Conservation (phyloP, 1,140 invertebrate species). For the Ceratina calcarata region DNA sequence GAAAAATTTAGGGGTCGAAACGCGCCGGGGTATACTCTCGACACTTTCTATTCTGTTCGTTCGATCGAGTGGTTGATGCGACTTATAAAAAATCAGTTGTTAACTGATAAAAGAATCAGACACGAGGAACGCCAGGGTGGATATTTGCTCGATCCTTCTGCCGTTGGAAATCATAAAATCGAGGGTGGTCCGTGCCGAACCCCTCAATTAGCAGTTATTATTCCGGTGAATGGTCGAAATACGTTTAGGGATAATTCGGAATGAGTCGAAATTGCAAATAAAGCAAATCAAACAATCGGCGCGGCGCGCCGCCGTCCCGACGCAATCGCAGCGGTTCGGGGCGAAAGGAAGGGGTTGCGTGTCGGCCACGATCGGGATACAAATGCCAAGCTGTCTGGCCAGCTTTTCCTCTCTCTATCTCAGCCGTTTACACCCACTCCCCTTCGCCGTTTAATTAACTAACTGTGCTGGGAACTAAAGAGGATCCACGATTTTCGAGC, state of each 20-base stretch:
- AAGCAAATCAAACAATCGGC: constrained; percentile 38
- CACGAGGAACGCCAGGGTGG: no score
- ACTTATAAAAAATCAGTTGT: no score
- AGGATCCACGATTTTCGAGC: constrained; percentile 39
- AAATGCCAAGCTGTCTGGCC: constrained; percentile 32
- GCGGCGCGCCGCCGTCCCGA: constrained; percentile 10
- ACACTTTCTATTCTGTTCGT: neutral
- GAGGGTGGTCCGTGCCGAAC: no score
- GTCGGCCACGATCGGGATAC: constrained; percentile 31
- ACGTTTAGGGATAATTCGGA: neutral
- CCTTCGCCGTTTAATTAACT: constrained; percentile 64
- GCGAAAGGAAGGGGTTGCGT: constrained; percentile 50
- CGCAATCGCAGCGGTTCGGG: constrained; percentile 10
- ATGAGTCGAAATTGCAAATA: constrained; percentile 27
- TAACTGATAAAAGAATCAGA: no score
- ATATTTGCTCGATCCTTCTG: no score
- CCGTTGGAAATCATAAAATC: no score
- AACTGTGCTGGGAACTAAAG: constrained; percentile 58
- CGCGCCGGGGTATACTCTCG: constrained; percentile 14
- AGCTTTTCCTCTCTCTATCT: neutral
- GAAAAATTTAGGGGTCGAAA: constrained; percentile 48
- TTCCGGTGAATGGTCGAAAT: neutral
- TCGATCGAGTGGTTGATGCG: no score
- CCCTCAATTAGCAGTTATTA: no score
- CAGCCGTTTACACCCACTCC: constrained; percentile 3